Conservation (phyloP, 1,140 invertebrate species). For the Cyclina sinensis region DNA sequence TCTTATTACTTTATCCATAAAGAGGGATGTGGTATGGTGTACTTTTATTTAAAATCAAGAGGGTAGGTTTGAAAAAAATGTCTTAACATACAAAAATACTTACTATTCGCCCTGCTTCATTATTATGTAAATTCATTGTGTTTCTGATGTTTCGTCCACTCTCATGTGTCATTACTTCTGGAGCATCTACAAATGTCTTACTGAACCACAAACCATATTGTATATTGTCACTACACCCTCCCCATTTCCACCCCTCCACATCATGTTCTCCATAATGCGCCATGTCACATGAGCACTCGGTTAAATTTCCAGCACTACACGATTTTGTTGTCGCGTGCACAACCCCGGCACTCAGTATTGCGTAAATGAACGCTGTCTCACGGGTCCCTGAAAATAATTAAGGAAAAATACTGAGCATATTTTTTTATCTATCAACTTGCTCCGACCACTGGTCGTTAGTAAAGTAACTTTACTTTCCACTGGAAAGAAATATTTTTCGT, state of each 20-base stretch:
- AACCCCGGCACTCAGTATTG: constrained; percentile 90
- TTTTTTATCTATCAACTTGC: too few species aligned
- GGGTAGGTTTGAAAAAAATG: too few species aligned
- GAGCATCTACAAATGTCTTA: constrained; percentile 89
- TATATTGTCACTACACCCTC: constrained; percentile 90
- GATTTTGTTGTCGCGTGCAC: constrained; percentile 90
- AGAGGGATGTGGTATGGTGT: too few species aligned
- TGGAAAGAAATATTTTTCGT: too few species aligned
- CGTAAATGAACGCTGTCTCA: constrained; percentile 91
- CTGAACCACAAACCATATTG: constrained; percentile 89
- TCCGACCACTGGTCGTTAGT: too few species aligned
- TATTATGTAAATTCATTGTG: constrained; percentile 91
- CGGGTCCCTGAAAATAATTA: constrained; percentile 88
- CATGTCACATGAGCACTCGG: constrained; percentile 90
- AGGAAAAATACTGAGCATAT: neutral
- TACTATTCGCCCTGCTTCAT: constrained; percentile 90
- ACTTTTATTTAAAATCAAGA: too few species aligned
- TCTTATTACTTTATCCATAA: too few species aligned
- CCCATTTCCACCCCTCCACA: constrained; percentile 90
- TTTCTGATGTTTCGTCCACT: constrained; percentile 85
- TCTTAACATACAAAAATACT: constrained; percentile 71
- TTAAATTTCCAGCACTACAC: constrained; percentile 90
- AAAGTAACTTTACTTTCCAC: too few species aligned
- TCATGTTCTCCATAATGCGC: constrained; percentile 77
- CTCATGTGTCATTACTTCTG: constrained; percentile 85